A percentile compares a stretch with the other conserved stretches of the same genome.
Conservation (phyloP, 2,113 vertebrate species). For the Crotalus viridis region DNA sequence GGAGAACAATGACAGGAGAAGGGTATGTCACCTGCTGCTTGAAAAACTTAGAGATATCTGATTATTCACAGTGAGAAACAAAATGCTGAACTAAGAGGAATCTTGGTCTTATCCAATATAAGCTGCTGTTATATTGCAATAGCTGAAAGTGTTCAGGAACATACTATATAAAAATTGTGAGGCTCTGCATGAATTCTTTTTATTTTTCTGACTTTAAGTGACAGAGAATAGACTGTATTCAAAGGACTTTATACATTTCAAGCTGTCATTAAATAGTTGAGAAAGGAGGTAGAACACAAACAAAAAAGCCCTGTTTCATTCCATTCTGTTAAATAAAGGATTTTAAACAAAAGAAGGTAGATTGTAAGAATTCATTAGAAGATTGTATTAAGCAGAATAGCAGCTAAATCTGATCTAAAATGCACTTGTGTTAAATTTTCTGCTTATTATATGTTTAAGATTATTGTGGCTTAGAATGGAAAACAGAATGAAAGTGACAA, state of each 20-base stretch:
- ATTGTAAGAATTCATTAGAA: neutral
- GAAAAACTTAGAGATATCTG: neutral
- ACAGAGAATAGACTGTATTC: neutral
- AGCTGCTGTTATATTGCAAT: neutral
- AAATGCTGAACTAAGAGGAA: neutral
- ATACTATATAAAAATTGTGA: neutral
- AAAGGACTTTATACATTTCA: neutral
- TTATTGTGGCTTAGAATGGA: neutral
- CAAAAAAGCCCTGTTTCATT: neutral
- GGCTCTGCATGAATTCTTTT: neutral
- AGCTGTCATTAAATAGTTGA: neutral
- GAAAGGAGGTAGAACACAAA: neutral
- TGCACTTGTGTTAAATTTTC: neutral
- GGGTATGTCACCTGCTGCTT: neutral
- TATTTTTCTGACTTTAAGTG: neutral
- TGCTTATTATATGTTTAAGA: neutral
- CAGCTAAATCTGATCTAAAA: neutral
- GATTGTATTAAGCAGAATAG: neutral
- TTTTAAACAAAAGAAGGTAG: neutral
- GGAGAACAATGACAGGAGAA: neutral
- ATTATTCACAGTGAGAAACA: neutral
- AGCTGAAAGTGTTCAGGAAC: neutral
- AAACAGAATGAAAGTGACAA: neutral
- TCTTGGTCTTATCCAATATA: neutral
- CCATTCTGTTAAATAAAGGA: neutral